phyloP scores from a whole-genome alignment of 2,888 invertebrate genomes.

The Mongoloraphidia duomilia region DNA sequence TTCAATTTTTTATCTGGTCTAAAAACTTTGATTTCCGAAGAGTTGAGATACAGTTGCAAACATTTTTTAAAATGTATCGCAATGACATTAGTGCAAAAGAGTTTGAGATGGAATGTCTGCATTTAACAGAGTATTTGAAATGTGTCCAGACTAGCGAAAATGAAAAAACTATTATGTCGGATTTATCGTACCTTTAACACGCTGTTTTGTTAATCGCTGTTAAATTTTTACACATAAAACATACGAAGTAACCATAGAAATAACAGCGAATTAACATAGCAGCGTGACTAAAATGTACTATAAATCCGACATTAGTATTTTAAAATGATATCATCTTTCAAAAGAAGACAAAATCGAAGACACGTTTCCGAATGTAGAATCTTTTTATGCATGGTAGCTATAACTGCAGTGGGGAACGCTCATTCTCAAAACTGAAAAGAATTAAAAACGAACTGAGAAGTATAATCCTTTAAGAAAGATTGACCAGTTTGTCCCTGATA shows the following conservation, averaged over 20 bases:
- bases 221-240: too few relatives aligned
- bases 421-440: constrained; percentile 13
- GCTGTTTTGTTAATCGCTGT: too few relatives aligned
- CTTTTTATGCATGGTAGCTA: constrained; percentile 16
- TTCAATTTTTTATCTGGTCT: constrained; percentile 13
- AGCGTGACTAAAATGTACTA: too few relatives aligned
- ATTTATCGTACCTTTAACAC: too few relatives aligned
- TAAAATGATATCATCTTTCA: constrained; percentile 10
- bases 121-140: constrained; percentile 17
- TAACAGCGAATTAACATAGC: too few relatives aligned
- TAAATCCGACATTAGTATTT: too few relatives aligned
- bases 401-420: constrained; percentile 18
- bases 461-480: constrained; percentile 17
- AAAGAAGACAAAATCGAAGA: constrained; percentile 17
- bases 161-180: too few relatives aligned
- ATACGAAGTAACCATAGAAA: too few relatives aligned
- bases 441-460: constrained; percentile 18
- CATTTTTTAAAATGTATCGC: constrained; percentile 9
- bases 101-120: constrained; percentile 14
- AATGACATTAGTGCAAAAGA: constrained; percentile 14
- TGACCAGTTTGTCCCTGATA: constrained; percentile 10
- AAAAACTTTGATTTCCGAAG: constrained; percentile 14
- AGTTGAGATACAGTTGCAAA: constrained; percentile 11
- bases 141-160: constrained; percentile 11
- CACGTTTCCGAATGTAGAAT: constrained; percentile 18